These are phyloP conservation scores for Melinopterus prodromus DNA, from an alignment of 2,888 invertebrate species.

Conservation along the genomic window DNA sequence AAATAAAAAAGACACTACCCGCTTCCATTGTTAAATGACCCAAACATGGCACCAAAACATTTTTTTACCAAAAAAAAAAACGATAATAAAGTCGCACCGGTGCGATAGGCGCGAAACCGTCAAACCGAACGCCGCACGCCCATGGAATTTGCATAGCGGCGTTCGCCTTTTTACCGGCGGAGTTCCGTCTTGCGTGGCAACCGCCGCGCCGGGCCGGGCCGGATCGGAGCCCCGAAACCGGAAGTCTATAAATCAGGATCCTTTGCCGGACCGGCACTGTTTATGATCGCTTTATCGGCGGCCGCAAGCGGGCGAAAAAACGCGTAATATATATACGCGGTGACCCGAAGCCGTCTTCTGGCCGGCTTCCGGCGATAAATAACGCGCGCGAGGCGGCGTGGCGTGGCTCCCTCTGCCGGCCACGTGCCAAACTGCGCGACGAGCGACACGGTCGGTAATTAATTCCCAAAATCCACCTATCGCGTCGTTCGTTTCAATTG, in stretches of 20 bases:
- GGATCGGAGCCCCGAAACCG: constrained; percentile 9
- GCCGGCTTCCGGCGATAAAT: constrained; percentile 22
- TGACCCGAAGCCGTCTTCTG: constrained; percentile 17
- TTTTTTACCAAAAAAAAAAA: too few species aligned
- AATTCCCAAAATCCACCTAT: background rate
- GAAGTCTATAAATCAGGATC: constrained; percentile 30
- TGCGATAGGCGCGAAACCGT: constrained; percentile 6
- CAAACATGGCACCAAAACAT: too few species aligned
- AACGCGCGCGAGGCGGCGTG: background rate
- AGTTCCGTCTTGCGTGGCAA: background rate
- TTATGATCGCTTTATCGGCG: constrained; percentile 29
- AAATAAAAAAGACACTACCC: too few species aligned
- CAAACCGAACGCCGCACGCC: constrained; percentile 10
- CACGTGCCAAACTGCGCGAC: background rate
- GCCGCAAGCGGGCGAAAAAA: constrained; percentile 12
- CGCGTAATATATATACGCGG: constrained; percentile 15
- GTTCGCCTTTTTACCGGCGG: constrained; percentile 18
- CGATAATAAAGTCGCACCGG: too few species aligned
- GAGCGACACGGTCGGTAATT: background rate
- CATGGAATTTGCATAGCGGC: constrained; percentile 15
- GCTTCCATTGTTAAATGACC: too few species aligned
- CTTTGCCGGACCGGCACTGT: constrained; percentile 26
- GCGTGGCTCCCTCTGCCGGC: background rate
- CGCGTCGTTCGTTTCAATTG: background rate
- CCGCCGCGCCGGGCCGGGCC: background rate